Evolutionary conservation across 2,888 invertebrate species (phyloP).

Genomic region (Epiblema foenella): DNA sequence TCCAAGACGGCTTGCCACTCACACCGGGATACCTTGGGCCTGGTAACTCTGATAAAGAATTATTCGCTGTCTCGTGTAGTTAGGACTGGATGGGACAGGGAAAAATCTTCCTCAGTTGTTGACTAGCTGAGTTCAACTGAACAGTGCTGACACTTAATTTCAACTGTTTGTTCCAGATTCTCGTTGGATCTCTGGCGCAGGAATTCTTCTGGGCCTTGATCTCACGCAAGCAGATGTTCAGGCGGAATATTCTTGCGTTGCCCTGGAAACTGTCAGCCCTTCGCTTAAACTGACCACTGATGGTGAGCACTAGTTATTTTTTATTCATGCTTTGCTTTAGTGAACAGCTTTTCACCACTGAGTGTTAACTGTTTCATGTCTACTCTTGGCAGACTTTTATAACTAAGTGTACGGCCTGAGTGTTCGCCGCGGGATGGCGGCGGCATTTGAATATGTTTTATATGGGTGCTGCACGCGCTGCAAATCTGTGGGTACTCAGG

Average conservation of each 20-base stretch:
- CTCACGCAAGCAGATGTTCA: conserved; percentile 76
- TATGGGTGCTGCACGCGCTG: too few relatives aligned
- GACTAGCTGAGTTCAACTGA: neutral
- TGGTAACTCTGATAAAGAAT: conserved; percentile 56
- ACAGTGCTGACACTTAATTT: neutral
- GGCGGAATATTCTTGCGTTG: conserved; percentile 77
- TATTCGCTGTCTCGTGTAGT: too few relatives aligned
- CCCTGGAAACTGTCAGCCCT: conserved; percentile 69
- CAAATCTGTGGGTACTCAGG: too few relatives aligned
- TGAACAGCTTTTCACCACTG: neutral
- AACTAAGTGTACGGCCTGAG: too few relatives aligned
- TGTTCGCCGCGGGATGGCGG: too few relatives aligned
- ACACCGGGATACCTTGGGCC: conserved; percentile 70
- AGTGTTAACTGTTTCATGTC: neutral
- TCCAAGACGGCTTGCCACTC: conserved; percentile 75
- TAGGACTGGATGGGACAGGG: neutral
- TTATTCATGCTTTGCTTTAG: neutral
- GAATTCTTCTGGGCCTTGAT: conserved; percentile 71
- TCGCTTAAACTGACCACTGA: conserved; percentile 74
- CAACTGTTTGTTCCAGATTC: conserved; percentile 61
- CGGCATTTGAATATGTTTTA: too few relatives aligned
- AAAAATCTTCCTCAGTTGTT: neutral
- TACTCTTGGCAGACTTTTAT: neutral
- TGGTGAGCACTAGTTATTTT: conserved; percentile 60
- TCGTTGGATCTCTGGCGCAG: conserved; percentile 75